Percentiles rank a stretch among this genome's conserved stretches.
Conservation (phyloP, 2,113 vertebrate species). For the Empidonax traillii region DNA sequence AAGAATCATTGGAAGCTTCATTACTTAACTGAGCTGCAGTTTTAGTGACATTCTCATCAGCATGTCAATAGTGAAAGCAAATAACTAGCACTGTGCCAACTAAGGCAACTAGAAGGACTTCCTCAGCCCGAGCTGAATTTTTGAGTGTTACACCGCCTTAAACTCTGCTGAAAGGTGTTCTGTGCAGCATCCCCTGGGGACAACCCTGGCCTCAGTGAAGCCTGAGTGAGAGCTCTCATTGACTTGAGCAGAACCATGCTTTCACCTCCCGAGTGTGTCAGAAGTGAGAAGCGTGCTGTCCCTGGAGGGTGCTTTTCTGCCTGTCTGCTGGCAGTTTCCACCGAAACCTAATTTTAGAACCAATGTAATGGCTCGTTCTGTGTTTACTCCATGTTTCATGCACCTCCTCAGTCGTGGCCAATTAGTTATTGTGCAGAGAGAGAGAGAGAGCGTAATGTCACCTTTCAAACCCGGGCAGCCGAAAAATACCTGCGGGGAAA, state of each 20-base stretch:
- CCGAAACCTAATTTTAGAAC: slow-evolving; percentile 21
- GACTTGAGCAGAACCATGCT: background rate
- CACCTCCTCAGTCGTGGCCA: background rate
- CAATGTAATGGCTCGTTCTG: background rate
- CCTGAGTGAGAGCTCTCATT: background rate
- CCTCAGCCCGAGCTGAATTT: background rate
- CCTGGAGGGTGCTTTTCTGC: slow-evolving; percentile 7
- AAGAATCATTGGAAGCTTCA: background rate
- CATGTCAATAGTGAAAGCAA: background rate
- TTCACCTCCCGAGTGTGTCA: background rate
- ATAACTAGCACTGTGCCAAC: background rate
- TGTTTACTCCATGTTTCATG: background rate
- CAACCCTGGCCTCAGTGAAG: background rate
- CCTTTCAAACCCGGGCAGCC: background rate
- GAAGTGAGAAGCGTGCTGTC: background rate
- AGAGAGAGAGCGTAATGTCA: background rate
- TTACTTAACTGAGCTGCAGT: background rate
- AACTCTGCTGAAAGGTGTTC: background rate
- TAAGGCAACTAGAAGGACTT: background rate
- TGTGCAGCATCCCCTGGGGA: background rate
- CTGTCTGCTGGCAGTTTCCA: background rate
- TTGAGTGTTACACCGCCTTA: background rate
- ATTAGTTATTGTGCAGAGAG: background rate
- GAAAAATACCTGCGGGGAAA: background rate
- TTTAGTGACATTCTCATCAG: background rate